Evolutionary conservation across 2,797 vertebrate species (phyloP), one percentile per base, ranked within the genome.

Genomic region (Melanotaenia parkinsoni): DNA sequence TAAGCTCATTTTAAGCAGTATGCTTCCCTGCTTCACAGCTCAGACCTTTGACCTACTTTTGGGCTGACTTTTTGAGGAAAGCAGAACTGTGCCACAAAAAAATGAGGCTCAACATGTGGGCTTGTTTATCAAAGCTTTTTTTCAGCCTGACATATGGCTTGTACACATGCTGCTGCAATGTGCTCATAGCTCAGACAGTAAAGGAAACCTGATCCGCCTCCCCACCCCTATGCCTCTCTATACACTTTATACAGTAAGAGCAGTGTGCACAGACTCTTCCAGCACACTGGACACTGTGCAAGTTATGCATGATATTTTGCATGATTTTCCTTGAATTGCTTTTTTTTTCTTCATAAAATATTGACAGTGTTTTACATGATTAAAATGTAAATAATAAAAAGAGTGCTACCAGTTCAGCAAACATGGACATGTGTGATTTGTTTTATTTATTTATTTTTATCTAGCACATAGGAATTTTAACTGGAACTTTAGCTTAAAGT

Each of bases 1-100:
- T 43, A 59, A 45, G 45, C 50, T 61, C 0, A 10, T 9, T 32
- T 16, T 54, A 6, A 28, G 66, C 37, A 58, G 33, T 38, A 16
- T 45, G 12, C 58, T 72, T 53, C 66, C 66, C 12, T 28, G 28
- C 56, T 70, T 66, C 12, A 7, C 56, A 40, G 30, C 58, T 63
- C 45, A 63, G 40, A 93, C 87, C 86, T 90, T 88, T 92, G 67
- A 76, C 87, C 85, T 22, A 91, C 24, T 90, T 86, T 63, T 20
- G 2, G 3, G 20, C 13, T 51, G 58, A 72, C 9, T n/a, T 70
- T 89, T 89, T 76, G 77, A 40, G 58, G 83, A 90, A 92, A 72
- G 26, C 30, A 37, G 35, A 69, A 8, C 53, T 54, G 63, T 72
- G 38, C 37, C 38, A 24, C 43, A 69, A 33, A 74, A 77, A 32